Evolutionary conservation across 2,113 vertebrate species (phyloP).

Genomic region (Prinia subflava): DNA sequence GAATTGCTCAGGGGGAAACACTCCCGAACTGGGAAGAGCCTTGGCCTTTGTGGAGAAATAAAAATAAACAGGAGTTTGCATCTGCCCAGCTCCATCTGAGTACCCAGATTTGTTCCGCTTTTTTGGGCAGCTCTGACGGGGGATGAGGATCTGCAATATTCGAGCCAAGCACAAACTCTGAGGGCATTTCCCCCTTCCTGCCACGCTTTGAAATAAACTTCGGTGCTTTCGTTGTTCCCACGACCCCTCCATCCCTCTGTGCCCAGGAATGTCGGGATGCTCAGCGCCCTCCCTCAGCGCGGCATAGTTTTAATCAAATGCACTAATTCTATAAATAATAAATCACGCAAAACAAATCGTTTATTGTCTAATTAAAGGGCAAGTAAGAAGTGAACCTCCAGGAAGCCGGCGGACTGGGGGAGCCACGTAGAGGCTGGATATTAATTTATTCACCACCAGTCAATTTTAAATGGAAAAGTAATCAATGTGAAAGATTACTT

Average conservation of each 20-base stretch:
- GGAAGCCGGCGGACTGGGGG: background rate
- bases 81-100: background rate
- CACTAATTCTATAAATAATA: background rate
- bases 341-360: background rate
- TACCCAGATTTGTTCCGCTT: background rate
- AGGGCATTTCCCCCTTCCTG: background rate
- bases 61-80: background rate
- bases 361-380: background rate
- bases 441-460: accelerated
- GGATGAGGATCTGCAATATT: background rate
- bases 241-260: background rate
- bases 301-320: background rate
- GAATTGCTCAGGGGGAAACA: background rate
- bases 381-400: accelerated
- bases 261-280: background rate
- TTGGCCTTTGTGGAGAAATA: background rate
- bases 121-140: background rate
- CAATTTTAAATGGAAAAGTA: background rate
- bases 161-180: background rate
- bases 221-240: background rate
- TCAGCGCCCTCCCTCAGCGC: background rate
- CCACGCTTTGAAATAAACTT: background rate
- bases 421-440: background rate
- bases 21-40: background rate
- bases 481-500: background rate